phyloP scores from a whole-genome alignment of 2,888 invertebrate species.

The Isoperla grammatica region DNA sequence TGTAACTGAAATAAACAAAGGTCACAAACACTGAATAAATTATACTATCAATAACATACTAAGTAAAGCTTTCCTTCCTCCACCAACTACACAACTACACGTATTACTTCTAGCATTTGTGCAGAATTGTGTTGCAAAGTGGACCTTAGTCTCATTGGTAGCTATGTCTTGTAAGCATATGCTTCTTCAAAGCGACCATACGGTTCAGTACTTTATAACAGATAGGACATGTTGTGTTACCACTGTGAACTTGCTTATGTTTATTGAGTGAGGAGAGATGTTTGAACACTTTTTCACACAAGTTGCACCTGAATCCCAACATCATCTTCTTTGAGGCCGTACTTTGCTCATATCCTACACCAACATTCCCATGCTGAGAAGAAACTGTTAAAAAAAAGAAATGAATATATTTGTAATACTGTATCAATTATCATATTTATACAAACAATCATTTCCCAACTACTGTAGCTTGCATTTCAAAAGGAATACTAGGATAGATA shows the following conservation, averaged over 20 bases:
- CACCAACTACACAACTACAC: too few relatives aligned
- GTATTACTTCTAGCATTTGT: too few relatives aligned
- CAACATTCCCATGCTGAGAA: slow-evolving; percentile 4
- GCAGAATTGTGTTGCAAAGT: too few relatives aligned
- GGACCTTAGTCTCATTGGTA: neutral
- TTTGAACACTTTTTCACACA: slow-evolving; percentile 57
- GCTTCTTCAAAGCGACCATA: slow-evolving; percentile 18
- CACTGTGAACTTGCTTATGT: slow-evolving; percentile 57
- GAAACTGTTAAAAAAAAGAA: slow-evolving; percentile 17
- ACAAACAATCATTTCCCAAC: too few relatives aligned
- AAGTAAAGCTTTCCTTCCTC: too few relatives aligned
- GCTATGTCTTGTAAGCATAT: slow-evolving; percentile 9
- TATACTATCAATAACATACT: too few relatives aligned
- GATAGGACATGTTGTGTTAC: slow-evolving; percentile 58
- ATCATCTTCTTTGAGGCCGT: neutral
- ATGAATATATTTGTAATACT: slow-evolving; percentile 4
- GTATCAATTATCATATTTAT: neutral
- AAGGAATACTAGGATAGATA: too few relatives aligned
- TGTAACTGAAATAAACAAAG: too few relatives aligned
- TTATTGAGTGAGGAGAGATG: slow-evolving; percentile 57
- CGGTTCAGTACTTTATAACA: slow-evolving; percentile 51
- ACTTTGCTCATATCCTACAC: neutral
- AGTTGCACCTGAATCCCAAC: slow-evolving; percentile 43
- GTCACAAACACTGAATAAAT: too few relatives aligned
- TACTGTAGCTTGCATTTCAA: too few relatives aligned